Percentiles rank a stretch among this genome's conserved stretches.
Conservation (phyloP, 37 sponge, comb jelly and placozoan genomes). For the Hexactinellida sp. region DNA sequence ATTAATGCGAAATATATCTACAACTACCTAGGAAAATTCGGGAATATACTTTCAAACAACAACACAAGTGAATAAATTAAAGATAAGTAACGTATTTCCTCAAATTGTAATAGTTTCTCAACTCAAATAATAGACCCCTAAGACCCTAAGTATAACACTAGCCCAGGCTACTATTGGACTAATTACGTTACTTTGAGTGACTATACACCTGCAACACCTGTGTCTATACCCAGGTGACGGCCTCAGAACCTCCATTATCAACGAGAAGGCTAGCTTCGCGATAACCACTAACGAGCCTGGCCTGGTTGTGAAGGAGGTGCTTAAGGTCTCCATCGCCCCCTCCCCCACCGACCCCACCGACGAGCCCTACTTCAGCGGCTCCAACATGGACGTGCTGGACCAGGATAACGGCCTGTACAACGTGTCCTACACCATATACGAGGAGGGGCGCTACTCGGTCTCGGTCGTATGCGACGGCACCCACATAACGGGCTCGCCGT, state of each 20-base stretch:
- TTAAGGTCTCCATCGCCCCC: constrained; percentile 42
- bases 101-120: too few relatives aligned
- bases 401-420: constrained; percentile 58
- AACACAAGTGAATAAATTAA: too few relatives aligned
- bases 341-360: neutral
- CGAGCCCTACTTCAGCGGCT: constrained; percentile 16
- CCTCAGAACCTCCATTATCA: constrained; percentile 48
- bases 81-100: too few relatives aligned
- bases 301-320: constrained; percentile 33
- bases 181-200: too few relatives aligned
- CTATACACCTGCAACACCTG: too few relatives aligned
- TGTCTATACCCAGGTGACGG: constrained; percentile 68
- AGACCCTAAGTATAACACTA: too few relatives aligned
- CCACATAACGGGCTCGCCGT: constrained; percentile 65
- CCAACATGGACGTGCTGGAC: constrained; percentile 44
- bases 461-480: constrained; percentile 33
- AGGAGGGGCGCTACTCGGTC: constrained; percentile 49
- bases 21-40: too few relatives aligned
- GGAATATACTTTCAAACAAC: too few relatives aligned
- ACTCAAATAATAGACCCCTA: too few relatives aligned
- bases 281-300: constrained; percentile 45
- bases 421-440: constrained; percentile 40
- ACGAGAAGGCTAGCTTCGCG: constrained; percentile 34
- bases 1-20: too few relatives aligned
- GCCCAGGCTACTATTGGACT: too few relatives aligned